phyloP scores from a whole-genome alignment of 2,888 invertebrate species.

The Eupithecia subumbrata region DNA sequence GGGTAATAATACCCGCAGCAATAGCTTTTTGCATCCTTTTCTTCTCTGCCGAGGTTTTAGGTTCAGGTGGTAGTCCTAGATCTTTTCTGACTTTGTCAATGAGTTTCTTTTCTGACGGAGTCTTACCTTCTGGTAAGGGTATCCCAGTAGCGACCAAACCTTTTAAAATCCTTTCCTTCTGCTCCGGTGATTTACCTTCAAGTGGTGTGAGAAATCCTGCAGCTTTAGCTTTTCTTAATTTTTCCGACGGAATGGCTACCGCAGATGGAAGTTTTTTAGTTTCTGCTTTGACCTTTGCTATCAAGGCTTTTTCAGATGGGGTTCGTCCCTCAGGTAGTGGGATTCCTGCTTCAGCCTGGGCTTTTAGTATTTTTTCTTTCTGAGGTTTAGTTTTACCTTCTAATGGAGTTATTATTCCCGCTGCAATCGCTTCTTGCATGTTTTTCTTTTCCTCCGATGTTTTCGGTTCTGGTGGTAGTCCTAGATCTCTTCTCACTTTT shows the following conservation, averaged over 20 bases:
- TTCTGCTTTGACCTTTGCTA: slow-evolving; percentile 17
- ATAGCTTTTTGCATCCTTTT: slow-evolving; percentile 44
- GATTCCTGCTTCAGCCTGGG: slow-evolving; percentile 45
- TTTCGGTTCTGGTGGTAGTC: slow-evolving; percentile 52
- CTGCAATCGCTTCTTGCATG: slow-evolving; percentile 42
- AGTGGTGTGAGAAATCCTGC: slow-evolving; percentile 44
- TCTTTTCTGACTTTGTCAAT: slow-evolving; percentile 40
- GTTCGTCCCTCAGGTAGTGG: slow-evolving; percentile 52
- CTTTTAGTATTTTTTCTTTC: slow-evolving; percentile 46
- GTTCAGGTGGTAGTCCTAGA: slow-evolving; percentile 50
- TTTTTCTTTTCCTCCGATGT: slow-evolving; percentile 47
- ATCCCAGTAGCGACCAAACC: slow-evolving; percentile 42
- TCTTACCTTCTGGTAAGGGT: slow-evolving; percentile 45
- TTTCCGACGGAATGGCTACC: slow-evolving; percentile 40
- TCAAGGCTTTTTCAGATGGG: slow-evolving; percentile 47
- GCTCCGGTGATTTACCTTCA: slow-evolving; percentile 45
- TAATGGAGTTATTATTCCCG: slow-evolving; percentile 42
- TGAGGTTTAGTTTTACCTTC: slow-evolving; percentile 42
- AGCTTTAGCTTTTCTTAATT: slow-evolving; percentile 43
- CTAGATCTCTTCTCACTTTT: slow-evolving; percentile 42
- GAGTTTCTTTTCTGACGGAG: slow-evolving; percentile 46
- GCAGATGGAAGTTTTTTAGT: background rate
- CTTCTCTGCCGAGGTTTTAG: slow-evolving; percentile 46
- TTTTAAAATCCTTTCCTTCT: slow-evolving; percentile 49
- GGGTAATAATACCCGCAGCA: slow-evolving; percentile 44